Percentiles rank a stretch among this genome's conserved stretches.
phyloP scores from a whole-genome alignment of 2,113 vertebrate genomes.

The Brachyistius frenatus region DNA sequence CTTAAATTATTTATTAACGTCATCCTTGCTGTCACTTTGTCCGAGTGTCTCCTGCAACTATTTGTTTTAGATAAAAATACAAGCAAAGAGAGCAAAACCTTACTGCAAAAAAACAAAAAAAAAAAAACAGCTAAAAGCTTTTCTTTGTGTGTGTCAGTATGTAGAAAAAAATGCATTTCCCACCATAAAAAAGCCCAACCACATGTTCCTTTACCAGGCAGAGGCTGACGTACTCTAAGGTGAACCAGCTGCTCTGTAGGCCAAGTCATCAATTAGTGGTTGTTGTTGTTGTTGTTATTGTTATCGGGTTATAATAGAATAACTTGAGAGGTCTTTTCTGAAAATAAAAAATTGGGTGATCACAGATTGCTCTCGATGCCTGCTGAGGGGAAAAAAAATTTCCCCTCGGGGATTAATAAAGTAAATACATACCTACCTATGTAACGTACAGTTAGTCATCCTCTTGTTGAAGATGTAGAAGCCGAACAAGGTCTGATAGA shows the following conservation, averaged over 20 bases:
- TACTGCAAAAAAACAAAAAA: background rate
- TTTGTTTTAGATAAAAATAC: background rate
- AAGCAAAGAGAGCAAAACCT: background rate
- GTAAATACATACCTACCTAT: no score
- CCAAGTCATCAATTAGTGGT: constrained; percentile 55
- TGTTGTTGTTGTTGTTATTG: constrained; percentile 49
- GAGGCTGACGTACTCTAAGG: constrained; percentile 43
- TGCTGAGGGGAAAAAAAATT: background rate
- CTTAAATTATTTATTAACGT: background rate
- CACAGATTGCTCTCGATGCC: background rate
- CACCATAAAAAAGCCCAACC: constrained; percentile 50
- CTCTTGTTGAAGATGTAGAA: background rate
- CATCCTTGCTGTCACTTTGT: background rate
- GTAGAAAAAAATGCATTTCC: constrained; percentile 58
- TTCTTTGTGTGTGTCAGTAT: background rate
- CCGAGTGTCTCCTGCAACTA: background rate
- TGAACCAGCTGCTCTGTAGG: constrained; percentile 55
- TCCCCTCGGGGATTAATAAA: no score
- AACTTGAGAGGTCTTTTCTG: constrained; percentile 32
- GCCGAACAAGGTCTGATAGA: background rate
- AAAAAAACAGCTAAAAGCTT: background rate
- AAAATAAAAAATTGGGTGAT: constrained; percentile 47
- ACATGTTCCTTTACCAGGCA: constrained; percentile 56
- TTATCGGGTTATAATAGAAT: constrained; percentile 46
- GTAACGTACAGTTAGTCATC: background rate